Evolutionary conservation across 2,113 vertebrate species (phyloP), one percentile per base, ranked within the genome.

Genomic region (Clinocottus analis): DNA sequence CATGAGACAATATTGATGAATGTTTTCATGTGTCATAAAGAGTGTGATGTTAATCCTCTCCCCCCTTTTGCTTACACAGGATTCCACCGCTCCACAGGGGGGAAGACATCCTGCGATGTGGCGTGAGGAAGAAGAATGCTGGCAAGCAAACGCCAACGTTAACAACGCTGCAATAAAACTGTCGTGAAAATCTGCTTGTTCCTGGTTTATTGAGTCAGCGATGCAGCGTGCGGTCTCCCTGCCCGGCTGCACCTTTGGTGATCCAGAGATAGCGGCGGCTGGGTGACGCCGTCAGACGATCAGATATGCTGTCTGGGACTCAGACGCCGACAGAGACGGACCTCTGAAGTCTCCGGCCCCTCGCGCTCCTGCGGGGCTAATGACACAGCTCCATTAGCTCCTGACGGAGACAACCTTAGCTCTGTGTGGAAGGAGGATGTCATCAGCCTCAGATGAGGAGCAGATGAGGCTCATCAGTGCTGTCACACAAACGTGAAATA

Each of bases 321-420:
- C 51, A 70, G 72, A 82, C 65, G 39, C 45, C 25, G 53, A 62
- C 21, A 10, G 3, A 75, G 71, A 16, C 17, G 21, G 63, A 64
- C 75, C 60, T 76, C 23, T 59, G 51, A 37, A 16, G 17, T 63
- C 62, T 21, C 6, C 8, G 19, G 72, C 29, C 39, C 33, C 12
- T 35, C 4, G 17, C 29, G 45, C 35, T 75, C 75, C 75, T 73
- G 74, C 75, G 3, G 66, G 82, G 74, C 49, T 71, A 75, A 75
- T 78, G 70, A 67, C 69, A 59, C 47, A 31, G 31, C 2, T 31
- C 43, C 74, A 83, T 83, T 80, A 83, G 80, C 86, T 70, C 68
- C 69, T 88, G 77, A 78, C 73, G 25, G 7, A 80, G n/a, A 67
- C 69, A 59, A 77, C 55, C 72, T 73, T 19, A 67, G 61, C 66